phyloP scores from a whole-genome alignment of 64 coral and sea anemone genomes.

The Acropora yongei region DNA sequence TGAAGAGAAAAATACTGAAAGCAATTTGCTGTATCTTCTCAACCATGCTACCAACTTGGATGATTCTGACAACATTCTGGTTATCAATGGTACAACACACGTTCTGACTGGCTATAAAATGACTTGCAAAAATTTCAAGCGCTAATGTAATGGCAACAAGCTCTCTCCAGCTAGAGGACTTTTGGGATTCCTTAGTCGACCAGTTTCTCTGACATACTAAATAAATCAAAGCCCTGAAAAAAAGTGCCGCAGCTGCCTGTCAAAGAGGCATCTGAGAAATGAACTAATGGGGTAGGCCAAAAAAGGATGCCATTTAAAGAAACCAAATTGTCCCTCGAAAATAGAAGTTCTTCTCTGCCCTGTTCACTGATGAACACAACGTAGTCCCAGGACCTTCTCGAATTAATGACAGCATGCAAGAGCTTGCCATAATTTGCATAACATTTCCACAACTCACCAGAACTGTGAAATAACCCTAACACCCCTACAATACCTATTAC shows the following conservation, averaged over 20 bases:
- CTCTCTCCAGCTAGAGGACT: slow-evolving; percentile 55
- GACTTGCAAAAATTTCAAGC: neutral
- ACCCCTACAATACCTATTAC: no score
- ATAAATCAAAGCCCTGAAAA: neutral
- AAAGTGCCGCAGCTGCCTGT: neutral
- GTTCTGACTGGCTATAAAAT: neutral
- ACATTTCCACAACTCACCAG: slow-evolving; percentile 15
- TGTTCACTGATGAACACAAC: neutral
- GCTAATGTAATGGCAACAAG: neutral
- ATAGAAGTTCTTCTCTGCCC: neutral
- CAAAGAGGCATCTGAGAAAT: neutral
- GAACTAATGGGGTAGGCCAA: neutral
- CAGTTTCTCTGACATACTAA: slow-evolving; percentile 10
- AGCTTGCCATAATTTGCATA: slow-evolving; percentile 26
- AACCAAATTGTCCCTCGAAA: neutral
- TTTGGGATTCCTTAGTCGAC: slow-evolving; percentile 6
- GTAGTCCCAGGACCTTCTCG: neutral
- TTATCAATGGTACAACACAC: slow-evolving; percentile 8
- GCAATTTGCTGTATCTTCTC: slow-evolving; percentile 1
- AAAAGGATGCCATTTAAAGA: neutral
- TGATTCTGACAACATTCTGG: neutral
- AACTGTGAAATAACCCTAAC: no score
- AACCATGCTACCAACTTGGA: slow-evolving; percentile 34
- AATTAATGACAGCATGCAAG: neutral
- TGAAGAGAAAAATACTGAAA: slow-evolving; percentile 4